Conservation (phyloP, 2,888 invertebrate genomes). For the Tetanocera ferruginea region DNA sequence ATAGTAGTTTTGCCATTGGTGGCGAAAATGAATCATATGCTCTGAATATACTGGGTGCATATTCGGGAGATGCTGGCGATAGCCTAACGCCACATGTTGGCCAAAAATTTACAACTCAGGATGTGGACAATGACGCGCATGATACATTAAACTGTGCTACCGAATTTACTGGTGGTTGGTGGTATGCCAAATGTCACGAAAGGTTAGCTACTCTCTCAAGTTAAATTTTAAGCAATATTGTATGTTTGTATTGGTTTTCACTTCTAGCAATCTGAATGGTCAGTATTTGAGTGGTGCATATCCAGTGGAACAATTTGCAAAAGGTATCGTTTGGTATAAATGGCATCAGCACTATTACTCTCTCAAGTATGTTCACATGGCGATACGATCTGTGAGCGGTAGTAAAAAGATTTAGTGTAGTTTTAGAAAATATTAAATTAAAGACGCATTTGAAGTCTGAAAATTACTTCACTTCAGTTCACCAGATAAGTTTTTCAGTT, state of each 20-base stretch:
- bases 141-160: conserved; percentile 75
- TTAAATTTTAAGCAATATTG: conserved; percentile 62
- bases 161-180: conserved; percentile 78
- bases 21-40: conserved; percentile 75
- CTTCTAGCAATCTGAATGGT: neutral
- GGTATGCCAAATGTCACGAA: conserved; percentile 73
- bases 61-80: conserved; percentile 75
- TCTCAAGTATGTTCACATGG: neutral
- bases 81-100: conserved; percentile 77
- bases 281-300: neutral
- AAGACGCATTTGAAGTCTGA: too few species aligned
- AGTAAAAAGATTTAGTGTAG: neutral
- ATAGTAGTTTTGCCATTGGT: conserved; percentile 75
- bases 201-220: conserved; percentile 67
- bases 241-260: neutral
- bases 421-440: too few species aligned
- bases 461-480: too few species aligned
- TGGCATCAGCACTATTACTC: neutral
- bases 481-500: too few species aligned
- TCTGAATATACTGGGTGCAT: conserved; percentile 75
- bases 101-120: conserved; percentile 76
- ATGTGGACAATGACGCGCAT: conserved; percentile 77
- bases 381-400: neutral
- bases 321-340: neutral
- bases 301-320: neutral